Evolutionary conservation across 2,113 vertebrate genomes (phyloP).

Genomic region (Leptosomus discolor): DNA sequence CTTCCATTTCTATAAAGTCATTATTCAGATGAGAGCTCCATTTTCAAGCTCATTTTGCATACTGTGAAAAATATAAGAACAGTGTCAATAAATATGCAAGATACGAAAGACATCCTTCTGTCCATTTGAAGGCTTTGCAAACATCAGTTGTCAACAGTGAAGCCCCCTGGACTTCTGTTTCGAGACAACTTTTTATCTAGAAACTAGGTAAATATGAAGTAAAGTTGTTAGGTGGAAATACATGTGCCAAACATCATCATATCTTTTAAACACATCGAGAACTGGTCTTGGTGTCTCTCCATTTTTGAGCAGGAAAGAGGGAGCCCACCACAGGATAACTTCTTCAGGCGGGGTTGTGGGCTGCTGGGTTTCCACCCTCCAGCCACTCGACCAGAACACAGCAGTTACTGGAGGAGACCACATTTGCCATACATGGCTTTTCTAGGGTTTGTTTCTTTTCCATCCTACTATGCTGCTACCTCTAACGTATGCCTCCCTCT

Average conservation of each 20-base stretch:
- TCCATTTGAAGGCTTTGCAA: background rate
- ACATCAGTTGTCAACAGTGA: background rate
- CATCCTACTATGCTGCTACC: rapidly evolving
- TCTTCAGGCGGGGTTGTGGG: background rate
- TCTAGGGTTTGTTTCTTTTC: background rate
- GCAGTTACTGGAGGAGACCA: background rate
- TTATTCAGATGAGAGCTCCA: background rate
- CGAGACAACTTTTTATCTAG: background rate
- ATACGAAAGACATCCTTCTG: background rate
- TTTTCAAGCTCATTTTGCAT: background rate
- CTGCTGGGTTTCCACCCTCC: background rate
- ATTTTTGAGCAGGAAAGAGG: background rate
- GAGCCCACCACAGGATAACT: background rate
- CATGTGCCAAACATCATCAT: rapidly evolving
- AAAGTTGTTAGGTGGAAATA: background rate
- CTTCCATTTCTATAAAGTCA: background rate
- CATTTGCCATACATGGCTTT: background rate
- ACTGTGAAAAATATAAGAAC: background rate
- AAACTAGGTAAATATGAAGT: background rate
- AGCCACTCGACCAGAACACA: background rate
- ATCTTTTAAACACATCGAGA: rapidly evolving
- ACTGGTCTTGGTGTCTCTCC: background rate
- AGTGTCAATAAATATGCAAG: background rate
- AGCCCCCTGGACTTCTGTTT: background rate
- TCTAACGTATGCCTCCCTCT: rapidly evolving